Percentiles rank a stretch among this genome's conserved stretches.
Conservation (phyloP, 92 coral and sea anemone genomes). For the Palythoa grandiflora region DNA sequence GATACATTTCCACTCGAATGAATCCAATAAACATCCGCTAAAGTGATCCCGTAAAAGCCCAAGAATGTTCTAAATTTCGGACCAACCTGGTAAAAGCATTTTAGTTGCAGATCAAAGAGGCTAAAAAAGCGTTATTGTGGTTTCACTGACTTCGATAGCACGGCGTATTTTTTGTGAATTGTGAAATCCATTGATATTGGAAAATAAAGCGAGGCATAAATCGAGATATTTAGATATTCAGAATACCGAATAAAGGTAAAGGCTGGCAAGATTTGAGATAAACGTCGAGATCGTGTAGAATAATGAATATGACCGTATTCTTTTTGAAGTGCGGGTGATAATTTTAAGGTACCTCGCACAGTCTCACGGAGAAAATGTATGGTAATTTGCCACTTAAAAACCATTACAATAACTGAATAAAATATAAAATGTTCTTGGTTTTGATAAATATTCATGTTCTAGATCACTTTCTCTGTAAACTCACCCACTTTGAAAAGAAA, state of each 20-base stretch:
- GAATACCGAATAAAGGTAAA: constrained; percentile 18
- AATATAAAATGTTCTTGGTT: too few species aligned
- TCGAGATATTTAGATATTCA: not conserved
- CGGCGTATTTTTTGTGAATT: not conserved
- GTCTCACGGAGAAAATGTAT: too few species aligned
- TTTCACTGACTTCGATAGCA: too few species aligned
- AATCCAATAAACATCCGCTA: not conserved
- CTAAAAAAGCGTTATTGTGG: not conserved
- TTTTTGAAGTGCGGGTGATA: not conserved
- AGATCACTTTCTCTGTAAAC: too few species aligned
- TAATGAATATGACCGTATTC: not conserved
- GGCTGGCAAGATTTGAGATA: not conserved
- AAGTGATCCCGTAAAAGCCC: not conserved
- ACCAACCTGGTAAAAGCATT: not conserved
- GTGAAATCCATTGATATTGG: not conserved
- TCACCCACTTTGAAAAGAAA: too few species aligned
- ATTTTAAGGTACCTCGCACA: not conserved
- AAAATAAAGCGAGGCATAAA: not conserved
- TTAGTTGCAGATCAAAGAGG: not conserved
- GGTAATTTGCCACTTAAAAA: too few species aligned
- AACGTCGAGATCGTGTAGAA: not conserved
- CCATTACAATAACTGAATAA: too few species aligned
- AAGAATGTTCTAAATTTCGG: not conserved
- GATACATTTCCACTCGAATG: constrained; percentile 39
- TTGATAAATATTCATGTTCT: too few species aligned